Evolutionary conservation across 1,140 invertebrate species (phyloP), one percentile per base, ranked within the genome.

Genomic region (Drosophila oshimai): DNA sequence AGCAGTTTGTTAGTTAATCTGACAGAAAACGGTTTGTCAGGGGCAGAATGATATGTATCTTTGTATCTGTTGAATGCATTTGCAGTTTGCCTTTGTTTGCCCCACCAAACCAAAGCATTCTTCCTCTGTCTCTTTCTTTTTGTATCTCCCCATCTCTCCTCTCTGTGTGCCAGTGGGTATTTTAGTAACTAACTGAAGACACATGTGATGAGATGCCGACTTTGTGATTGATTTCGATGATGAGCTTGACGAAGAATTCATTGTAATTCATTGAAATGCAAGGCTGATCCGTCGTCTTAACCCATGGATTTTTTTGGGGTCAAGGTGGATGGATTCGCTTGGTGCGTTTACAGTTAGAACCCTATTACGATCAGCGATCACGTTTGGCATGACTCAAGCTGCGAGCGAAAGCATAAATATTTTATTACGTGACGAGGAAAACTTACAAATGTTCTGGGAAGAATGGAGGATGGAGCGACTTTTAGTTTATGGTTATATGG

Each of bases 1-100:
- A 74, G 69, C 78, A 77, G 74, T 65, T 74, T 74, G 69, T 53
- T 74, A 83, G 74, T 74, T 84, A 84, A 84, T 77, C 79, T 84
- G 79, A 84, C 80, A 79, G 75, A 49, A 58, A 79, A 72, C 60
- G 65, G 54, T 80, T 86, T 74, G 75, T 72, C 80, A 72, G 80
- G 44, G 68, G 47, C 55, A 58, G 53, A 74, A 42, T 31, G 70
- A 74, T 79, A 60, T 79, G 74, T 74, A 74, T 78, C 64, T 83
- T 45, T 51, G 68, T 51, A 61, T 73, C 67, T 81, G 55, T 53
- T 70, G 74, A 37, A 53, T 78, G 79, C 79, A 78, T 67, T 70
- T 47, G 47, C 73, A 49, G 73, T 73, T 20, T 20, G 47, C 45
- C 24, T 70, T 51, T 69, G 55, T 70, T 50, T 31, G 51, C 60